Conservation (phyloP, 2,888 invertebrate genomes). For the Cosmorhoe ocellata region DNA sequence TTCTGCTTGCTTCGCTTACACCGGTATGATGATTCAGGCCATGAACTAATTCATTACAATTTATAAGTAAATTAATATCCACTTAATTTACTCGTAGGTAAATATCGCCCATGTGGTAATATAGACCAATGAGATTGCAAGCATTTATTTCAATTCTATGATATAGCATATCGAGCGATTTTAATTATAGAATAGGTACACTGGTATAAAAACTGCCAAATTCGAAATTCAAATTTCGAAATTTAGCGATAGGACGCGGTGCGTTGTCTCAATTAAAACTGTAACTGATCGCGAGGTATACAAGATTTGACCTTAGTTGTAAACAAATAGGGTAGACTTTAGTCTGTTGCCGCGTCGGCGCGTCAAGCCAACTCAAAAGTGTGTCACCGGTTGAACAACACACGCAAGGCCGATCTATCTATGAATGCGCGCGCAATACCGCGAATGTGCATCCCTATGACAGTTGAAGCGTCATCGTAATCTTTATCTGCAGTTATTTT, state of each 20-base stretch:
- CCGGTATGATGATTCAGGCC: too few species aligned
- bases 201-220: conserved; percentile 58
- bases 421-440: conserved; percentile 72
- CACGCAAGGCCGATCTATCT: conserved; percentile 78
- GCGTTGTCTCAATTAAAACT: conserved; percentile 64
- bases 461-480: conserved; percentile 7
- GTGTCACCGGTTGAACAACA: conserved; percentile 80
- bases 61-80: too few species aligned
- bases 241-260: conserved; percentile 64
- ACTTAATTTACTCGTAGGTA: too few species aligned
- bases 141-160: too few species aligned
- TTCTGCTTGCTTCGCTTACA: too few species aligned
- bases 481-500: not conserved
- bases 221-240: conserved; percentile 70
- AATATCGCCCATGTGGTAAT: too few species aligned
- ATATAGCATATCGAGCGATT: too few species aligned
- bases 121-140: too few species aligned
- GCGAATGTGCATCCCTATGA: conserved; percentile 63
- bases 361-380: conserved; percentile 79
- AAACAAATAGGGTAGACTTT: conserved; percentile 50
- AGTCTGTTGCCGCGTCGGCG: conserved; percentile 58
- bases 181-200: not conserved
- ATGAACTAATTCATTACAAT: too few species aligned
- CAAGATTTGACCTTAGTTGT: conserved; percentile 31
- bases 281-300: conserved; percentile 29